Evolutionary conservation across 2,888 invertebrate genomes (phyloP), one percentile per base, ranked within the genome.

Genomic region (Auanema sp.): DNA sequence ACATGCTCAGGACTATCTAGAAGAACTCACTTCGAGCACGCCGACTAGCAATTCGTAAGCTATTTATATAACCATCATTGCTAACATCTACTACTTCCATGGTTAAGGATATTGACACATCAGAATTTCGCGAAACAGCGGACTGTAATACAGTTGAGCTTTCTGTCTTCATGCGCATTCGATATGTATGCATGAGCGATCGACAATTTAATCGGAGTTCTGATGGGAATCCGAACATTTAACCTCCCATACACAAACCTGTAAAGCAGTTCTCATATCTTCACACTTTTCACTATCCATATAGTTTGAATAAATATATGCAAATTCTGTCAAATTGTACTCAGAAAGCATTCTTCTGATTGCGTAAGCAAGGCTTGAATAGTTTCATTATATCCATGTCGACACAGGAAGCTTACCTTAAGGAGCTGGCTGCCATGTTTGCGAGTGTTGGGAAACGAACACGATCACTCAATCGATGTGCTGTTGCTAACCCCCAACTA

Each of bases 281-380:
- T 62, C 59, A 60, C 73, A 71, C 50, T 73, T 70, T 40, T 64
- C 68, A 18, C 55, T 56, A 53, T 69, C 69, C 11, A 62, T 63
- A 25, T 64, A 56, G 2, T 56, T 58, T 0, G 72, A 66, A 50
- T 77, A 79, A 14, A 79, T 60, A 52, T 75, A 72, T 6, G 75
- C 76, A 51, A 77, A 76, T 50, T 78, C 72, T 6, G 61, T 59
- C 77, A 77, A 79, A 14, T 71, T 60, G 50, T 68, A 79, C 49
- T 70, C 60, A 18, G 55, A 52, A 14, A 79, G 18, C 16, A 78
- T 56, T 18, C 52, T 58, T 18, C 57, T 44, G 5, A 70, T 55
- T 10, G 68, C 69, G 8, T 65, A 44, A 3, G 67, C 67, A 8
- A 72, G 59, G 41, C 72, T 71, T 52, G 52, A 66, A 42, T n/a